These are phyloP conservation scores for Acanthococcus lagerstroemiae DNA, from an alignment of 2,888 invertebrate genomes.

Conservation along the genomic window DNA sequence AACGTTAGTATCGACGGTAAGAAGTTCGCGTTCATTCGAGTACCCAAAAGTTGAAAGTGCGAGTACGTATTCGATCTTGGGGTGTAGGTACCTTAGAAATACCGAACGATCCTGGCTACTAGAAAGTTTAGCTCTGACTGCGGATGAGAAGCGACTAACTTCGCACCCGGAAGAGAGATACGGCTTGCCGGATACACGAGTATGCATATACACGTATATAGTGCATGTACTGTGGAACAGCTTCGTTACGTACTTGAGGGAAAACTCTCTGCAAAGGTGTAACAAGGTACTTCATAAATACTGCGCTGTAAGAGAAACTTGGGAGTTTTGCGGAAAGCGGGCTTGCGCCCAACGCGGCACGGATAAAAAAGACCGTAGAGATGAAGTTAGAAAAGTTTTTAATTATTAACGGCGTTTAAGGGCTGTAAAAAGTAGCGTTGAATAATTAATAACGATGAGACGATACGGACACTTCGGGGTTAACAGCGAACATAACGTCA, in stretches of 20 bases:
- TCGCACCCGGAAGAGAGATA: background rate
- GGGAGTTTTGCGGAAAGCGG: background rate
- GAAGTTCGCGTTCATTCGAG: no score
- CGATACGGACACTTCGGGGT: slow-evolving; percentile 11
- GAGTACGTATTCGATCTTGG: no score
- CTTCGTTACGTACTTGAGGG: slow-evolving; percentile 1
- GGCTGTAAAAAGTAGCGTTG: slow-evolving; percentile 13
- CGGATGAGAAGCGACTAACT: no score
- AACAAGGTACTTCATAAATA: slow-evolving; percentile 4
- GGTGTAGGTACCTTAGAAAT: no score
- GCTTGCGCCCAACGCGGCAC: background rate
- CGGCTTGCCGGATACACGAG: background rate
- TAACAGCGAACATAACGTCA: slow-evolving; percentile 2
- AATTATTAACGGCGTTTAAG: slow-evolving; percentile 20
- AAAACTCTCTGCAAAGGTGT: slow-evolving; percentile 2
- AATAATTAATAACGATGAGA: slow-evolving; percentile 18
- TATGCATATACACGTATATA: background rate
- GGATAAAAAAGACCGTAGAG: slow-evolving; percentile 3
- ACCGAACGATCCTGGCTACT: no score
- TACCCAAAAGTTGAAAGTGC: no score
- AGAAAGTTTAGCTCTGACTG: no score
- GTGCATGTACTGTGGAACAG: background rate
- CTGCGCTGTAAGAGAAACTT: background rate
- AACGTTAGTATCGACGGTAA: no score
- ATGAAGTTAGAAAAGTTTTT: slow-evolving; percentile 8